Evolutionary conservation across 92 coral and sea anemone species (phyloP).

Genomic region (Actinernus sp.): DNA sequence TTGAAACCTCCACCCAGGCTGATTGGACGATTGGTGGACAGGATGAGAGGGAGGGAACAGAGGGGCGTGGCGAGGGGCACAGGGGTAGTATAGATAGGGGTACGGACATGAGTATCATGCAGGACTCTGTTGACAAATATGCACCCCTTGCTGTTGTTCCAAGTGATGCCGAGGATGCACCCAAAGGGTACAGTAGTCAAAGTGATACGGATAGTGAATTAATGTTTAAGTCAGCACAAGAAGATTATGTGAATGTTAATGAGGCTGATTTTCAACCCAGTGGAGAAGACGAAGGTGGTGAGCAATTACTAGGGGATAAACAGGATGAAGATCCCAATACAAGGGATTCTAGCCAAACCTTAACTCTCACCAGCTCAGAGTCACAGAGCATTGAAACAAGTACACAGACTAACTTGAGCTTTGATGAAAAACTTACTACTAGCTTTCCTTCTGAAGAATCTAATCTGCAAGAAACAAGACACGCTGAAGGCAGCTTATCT

Average conservation of each 20-base stretch:
- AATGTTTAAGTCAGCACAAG: slow-evolving; percentile 85
- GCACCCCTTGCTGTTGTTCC: slow-evolving; percentile 9
- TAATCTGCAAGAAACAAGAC: not conserved
- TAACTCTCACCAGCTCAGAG: slow-evolving; percentile 70
- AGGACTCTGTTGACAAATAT: slow-evolving; percentile 23
- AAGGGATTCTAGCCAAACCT: slow-evolving; percentile 80
- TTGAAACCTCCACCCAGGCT: slow-evolving; percentile 76
- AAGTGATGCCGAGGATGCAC: slow-evolving; percentile 21
- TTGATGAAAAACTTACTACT: slow-evolving; percentile 7
- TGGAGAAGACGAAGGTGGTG: slow-evolving; percentile 22
- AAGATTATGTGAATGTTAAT: slow-evolving; percentile 85
- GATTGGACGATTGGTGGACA: slow-evolving; percentile 23
- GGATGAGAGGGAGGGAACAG: not conserved
- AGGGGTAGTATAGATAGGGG: not conserved
- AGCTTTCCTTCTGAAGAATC: slow-evolving; percentile 5
- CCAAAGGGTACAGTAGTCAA: slow-evolving; percentile 50
- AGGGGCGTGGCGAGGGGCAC: slow-evolving; percentile 12
- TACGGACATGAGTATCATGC: slow-evolving; percentile 35
- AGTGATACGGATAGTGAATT: slow-evolving; percentile 89
- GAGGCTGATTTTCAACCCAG: slow-evolving; percentile 55
- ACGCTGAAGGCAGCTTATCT: not conserved
- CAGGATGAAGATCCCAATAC: slow-evolving; percentile 18
- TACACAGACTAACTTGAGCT: slow-evolving; percentile 67
- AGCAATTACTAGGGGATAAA: slow-evolving; percentile 30
- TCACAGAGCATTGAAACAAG: slow-evolving; percentile 72